These are phyloP conservation scores for Toxotes lorentzi DNA, from an alignment of 2,797 vertebrate genomes.

Conservation along the genomic window DNA sequence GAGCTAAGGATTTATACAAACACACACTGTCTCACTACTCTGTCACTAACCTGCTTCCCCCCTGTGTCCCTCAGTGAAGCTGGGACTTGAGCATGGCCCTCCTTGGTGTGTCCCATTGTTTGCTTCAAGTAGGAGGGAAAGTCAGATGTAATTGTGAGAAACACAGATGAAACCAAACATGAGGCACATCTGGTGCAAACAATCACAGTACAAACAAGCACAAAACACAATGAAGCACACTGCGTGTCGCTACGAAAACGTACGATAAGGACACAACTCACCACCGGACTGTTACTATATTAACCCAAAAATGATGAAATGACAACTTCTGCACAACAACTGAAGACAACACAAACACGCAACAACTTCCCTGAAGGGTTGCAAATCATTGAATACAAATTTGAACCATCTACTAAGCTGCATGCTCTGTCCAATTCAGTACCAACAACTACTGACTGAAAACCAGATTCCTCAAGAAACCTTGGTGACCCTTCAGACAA, in stretches of 20 bases:
- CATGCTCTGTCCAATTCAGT: constrained; percentile 12
- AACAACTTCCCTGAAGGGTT: constrained; percentile 54
- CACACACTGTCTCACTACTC: constrained; percentile 72
- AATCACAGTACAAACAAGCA: constrained; percentile 34
- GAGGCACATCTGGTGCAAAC: constrained; percentile 49
- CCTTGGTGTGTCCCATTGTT: constrained; percentile 73
- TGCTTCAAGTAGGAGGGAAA: constrained; percentile 76
- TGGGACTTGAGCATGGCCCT: constrained; percentile 68
- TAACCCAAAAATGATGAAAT: not conserved
- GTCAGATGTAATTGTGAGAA: constrained; percentile 71
- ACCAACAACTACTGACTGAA: constrained; percentile 20
- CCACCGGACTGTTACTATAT: not conserved
- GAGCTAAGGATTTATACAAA: constrained; percentile 51
- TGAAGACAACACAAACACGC: constrained; percentile 27
- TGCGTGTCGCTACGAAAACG: not conserved
- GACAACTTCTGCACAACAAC: constrained; percentile 13
- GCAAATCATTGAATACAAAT: not conserved
- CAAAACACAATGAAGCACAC: constrained; percentile 29
- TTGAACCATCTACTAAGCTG: not conserved
- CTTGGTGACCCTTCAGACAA: constrained; percentile 45
- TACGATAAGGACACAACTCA: constrained; percentile 12
- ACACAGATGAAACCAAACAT: constrained; percentile 52
- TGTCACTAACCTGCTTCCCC: constrained; percentile 79
- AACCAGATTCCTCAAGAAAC: constrained; percentile 10
- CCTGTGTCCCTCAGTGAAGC: constrained; percentile 70